Conservation (phyloP, 2,113 vertebrate species). For the Lynx canadensis region DNA sequence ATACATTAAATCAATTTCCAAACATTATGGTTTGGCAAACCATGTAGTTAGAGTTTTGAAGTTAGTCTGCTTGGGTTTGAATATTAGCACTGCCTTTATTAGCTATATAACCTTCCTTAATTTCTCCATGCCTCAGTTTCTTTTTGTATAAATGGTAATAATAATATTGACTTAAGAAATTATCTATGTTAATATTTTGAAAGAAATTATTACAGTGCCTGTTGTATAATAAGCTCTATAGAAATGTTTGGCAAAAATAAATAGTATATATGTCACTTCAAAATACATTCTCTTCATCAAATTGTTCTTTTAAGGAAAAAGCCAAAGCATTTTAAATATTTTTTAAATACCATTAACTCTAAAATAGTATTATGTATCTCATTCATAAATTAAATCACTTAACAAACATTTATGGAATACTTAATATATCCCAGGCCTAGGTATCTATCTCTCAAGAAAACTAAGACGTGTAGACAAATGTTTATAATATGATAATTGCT, state of each 20-base stretch:
- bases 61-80: background rate
- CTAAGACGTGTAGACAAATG: background rate
- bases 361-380: background rate
- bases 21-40: background rate
- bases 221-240: background rate
- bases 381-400: background rate
- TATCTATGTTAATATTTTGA: background rate
- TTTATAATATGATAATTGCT: background rate
- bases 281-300: background rate
- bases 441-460: background rate
- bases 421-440: background rate
- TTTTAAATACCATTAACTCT: background rate
- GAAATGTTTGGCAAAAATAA: constrained; percentile 37
- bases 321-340: background rate
- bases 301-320: background rate
- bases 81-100: background rate
- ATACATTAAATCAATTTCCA: background rate
- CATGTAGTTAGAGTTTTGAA: background rate
- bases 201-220: background rate
- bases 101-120: background rate
- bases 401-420: background rate
- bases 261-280: background rate
- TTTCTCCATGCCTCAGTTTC: background rate
- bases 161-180: background rate
- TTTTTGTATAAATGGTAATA: background rate